These are phyloP conservation scores for Camponotus fellah DNA, from an alignment of 2,888 invertebrate species.

Conservation along the genomic window DNA sequence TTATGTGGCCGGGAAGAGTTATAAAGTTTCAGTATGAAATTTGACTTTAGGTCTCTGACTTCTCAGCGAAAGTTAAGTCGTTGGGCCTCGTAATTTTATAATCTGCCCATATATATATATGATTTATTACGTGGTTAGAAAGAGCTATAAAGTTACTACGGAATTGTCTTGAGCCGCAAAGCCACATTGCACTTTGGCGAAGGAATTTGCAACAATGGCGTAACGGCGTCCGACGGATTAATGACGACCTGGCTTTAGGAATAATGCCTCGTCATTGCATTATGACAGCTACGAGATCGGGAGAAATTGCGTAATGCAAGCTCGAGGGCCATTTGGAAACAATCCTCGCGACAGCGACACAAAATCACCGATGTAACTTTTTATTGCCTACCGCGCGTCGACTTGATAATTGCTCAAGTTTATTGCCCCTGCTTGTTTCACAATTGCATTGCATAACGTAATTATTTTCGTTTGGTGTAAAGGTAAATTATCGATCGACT, in stretches of 20 bases:
- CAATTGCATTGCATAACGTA: slow-evolving; percentile 24
- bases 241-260: slow-evolving; percentile 30
- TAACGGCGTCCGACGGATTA: slow-evolving; percentile 32
- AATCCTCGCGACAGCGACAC: slow-evolving; percentile 16
- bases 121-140: slow-evolving; percentile 2
- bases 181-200: slow-evolving; percentile 7
- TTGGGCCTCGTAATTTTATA: slow-evolving; percentile 20
- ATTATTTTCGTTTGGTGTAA: neutral
- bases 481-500: neutral
- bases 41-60: slow-evolving; percentile 10
- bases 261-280: slow-evolving; percentile 42
- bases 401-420: slow-evolving; percentile 42
- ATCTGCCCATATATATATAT: slow-evolving; percentile 9
- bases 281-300: slow-evolving; percentile 45
- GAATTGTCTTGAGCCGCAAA: slow-evolving; percentile 25
- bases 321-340: slow-evolving; percentile 33
- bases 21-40: slow-evolving; percentile 5
- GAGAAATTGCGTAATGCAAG: slow-evolving; percentile 24
- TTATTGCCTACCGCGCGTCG: slow-evolving; percentile 15
- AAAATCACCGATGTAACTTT: slow-evolving; percentile 45
- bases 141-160: neutral
- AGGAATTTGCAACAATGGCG: slow-evolving; percentile 32
- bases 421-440: slow-evolving; percentile 24
- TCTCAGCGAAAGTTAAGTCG: slow-evolving; percentile 24
- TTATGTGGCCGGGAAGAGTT: neutral